Base-by-base conservation (phyloP, 2,888 invertebrate genomes). In the Oxycera nigricornis region DNA sequence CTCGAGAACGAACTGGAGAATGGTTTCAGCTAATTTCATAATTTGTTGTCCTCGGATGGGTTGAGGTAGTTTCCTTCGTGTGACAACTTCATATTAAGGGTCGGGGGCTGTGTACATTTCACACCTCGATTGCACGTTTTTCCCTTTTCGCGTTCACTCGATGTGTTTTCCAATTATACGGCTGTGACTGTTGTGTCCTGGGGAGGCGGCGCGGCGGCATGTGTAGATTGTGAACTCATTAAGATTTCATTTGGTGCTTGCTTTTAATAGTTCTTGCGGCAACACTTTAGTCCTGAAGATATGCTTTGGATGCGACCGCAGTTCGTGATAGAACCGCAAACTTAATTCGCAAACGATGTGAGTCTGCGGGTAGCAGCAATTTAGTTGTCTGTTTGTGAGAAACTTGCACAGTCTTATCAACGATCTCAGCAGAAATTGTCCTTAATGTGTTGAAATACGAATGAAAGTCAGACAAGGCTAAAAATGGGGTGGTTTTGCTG, bases 21-120 rank as follows among this genome's bases (percentile, higher is more conserved):
- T 30, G 31, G 9, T 30, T 50, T 68, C 52, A 52, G 68, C 68
- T 68, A 68, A 68, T 68, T 68, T 50, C 52, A 68, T 50, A 68
- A 68, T 68, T 68, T 68, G 68, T 68, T 68, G 68, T 52, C 52
- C 11, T 50, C 4, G 68, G 41, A 2, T 11, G 28, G 30, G 30
- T 20, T 35, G 17, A 20, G 7, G 20, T 50, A 50, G 39, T 65
- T 68, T 17, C 52, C 46, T n/a, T 17, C 26, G 20, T 28, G 68
- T 52, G 26, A 50, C 50, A 68, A 50, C 65, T 68, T 52, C 50
- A 52, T 50, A 68, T 68, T 68, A 68, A 68, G 50, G 52, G 67
- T 20, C 28, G 3, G 41, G 41, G 28, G 28, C 20, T 68, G 28
- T 50, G 52, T 50, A 20, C 68, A 30, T 68, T 68, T 50, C 17